These are phyloP conservation scores for Procambarus virginalis DNA, from an alignment of 1,140 invertebrate genomes.

Conservation along the genomic window DNA sequence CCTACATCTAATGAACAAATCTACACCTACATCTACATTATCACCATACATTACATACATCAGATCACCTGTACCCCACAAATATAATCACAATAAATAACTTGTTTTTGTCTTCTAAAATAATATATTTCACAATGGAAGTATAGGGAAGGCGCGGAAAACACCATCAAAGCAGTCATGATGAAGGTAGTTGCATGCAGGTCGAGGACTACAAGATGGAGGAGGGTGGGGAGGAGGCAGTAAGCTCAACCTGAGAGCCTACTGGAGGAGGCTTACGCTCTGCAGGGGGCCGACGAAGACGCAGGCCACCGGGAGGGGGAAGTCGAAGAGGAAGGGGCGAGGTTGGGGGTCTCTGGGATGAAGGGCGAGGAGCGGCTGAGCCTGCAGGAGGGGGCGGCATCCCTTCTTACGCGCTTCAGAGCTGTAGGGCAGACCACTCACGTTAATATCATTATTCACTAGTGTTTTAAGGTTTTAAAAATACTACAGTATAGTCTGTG, in stretches of 20 bases:
- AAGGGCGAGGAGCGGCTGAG: constrained; percentile 4
- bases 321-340: constrained; percentile 26
- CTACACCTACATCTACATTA: neutral
- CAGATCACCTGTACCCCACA: neutral
- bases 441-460: neutral
- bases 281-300: constrained; percentile 22
- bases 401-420: neutral
- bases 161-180: neutral
- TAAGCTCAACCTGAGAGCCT: neutral
- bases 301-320: constrained; percentile 19
- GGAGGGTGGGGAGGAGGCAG: neutral
- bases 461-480: no score
- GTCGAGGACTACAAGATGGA: neutral
- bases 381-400: constrained; percentile 12
- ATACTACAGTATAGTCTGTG: no score
- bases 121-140: neutral
- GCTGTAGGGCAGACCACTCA: neutral
- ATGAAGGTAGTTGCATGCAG: neutral
- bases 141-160: neutral
- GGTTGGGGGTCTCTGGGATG: constrained; percentile 12
- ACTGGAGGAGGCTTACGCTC: constrained; percentile 11
- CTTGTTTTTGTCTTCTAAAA: neutral
- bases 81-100: neutral
- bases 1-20: no score
- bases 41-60: neutral